phyloP scores from a whole-genome alignment of 2,888 invertebrate species.

The Lacanobia wlatinum region DNA sequence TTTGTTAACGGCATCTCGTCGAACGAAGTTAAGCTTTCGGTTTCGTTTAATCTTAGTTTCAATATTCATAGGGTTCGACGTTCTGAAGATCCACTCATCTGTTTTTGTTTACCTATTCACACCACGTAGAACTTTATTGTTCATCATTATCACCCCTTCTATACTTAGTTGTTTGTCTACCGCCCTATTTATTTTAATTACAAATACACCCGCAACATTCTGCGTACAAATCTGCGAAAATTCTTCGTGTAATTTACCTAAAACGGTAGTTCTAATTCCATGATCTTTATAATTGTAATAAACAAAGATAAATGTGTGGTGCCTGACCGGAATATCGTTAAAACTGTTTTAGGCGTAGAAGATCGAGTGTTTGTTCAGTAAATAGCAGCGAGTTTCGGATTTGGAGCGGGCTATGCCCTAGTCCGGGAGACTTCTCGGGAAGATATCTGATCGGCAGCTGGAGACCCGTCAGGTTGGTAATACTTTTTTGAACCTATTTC shows the following conservation, averaged over 20 bases:
- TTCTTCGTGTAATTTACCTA: conserved; percentile 23
- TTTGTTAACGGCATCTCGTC: conserved; percentile 27
- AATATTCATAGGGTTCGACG: conserved; percentile 50
- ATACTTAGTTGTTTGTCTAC: conserved; percentile 11
- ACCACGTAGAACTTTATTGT: conserved; percentile 26
- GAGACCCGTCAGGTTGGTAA: conserved; percentile 56
- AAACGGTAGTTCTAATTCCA: conserved; percentile 37
- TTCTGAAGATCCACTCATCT: conserved; percentile 21
- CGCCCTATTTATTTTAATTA: conserved; percentile 40
- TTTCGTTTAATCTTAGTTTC: conserved; percentile 44
- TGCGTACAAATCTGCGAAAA: conserved; percentile 17
- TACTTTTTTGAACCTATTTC: conserved; percentile 19
- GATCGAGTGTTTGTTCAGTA: conserved; percentile 50
- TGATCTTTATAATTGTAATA: conserved; percentile 43
- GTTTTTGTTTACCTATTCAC: conserved; percentile 41
- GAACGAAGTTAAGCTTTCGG: conserved; percentile 23
- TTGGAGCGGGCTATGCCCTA: conserved; percentile 58
- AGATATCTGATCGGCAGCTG: conserved; percentile 54
- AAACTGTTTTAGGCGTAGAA: conserved; percentile 49
- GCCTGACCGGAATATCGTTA: conserved; percentile 48
- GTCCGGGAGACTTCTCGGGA: conserved; percentile 26
- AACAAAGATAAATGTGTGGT: conserved; percentile 50
- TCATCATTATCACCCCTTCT: conserved; percentile 20
- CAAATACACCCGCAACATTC: conserved; percentile 16
- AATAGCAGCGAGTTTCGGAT: conserved; percentile 33